Evolutionary conservation across 2,797 vertebrate genomes (phyloP).

Genomic region (Lerista edwardsae): DNA sequence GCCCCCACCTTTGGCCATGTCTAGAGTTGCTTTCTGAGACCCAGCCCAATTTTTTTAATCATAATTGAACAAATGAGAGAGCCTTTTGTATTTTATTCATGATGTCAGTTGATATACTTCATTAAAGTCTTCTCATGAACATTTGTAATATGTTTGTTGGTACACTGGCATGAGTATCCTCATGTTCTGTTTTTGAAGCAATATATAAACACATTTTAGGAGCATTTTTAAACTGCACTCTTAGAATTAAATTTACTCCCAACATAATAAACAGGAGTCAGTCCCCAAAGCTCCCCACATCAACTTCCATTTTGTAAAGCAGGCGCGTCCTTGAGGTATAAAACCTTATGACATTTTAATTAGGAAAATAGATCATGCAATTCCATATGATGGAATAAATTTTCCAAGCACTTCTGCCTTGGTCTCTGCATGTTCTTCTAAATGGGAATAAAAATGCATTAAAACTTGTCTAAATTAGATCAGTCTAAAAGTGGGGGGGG

Average conservation of each 20-base stretch:
- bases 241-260: slow-evolving; percentile 53
- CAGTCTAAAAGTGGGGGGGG: slow-evolving; percentile 45
- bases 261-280: slow-evolving; percentile 48
- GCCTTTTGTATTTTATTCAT: slow-evolving; percentile 43
- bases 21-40: neutral
- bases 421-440: slow-evolving; percentile 48
- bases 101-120: slow-evolving; percentile 50
- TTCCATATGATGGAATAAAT: slow-evolving; percentile 43
- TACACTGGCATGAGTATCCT: slow-evolving; percentile 2
- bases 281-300: slow-evolving; percentile 34
- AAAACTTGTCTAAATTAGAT: slow-evolving; percentile 58
- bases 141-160: slow-evolving; percentile 7
- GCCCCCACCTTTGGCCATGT: neutral
- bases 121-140: slow-evolving; percentile 26
- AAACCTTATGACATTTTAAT: slow-evolving; percentile 64
- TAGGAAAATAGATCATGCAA: slow-evolving; percentile 60
- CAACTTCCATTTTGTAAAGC: slow-evolving; percentile 58
- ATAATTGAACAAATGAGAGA: slow-evolving; percentile 43
- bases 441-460: slow-evolving; percentile 59
- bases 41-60: slow-evolving; percentile 13
- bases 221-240: slow-evolving; percentile 49
- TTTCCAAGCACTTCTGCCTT: slow-evolving; percentile 54
- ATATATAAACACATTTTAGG: slow-evolving; percentile 30
- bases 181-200: slow-evolving; percentile 34
- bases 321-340: slow-evolving; percentile 52